These are phyloP conservation scores for Nematolebias whitei DNA, from an alignment of 2,113 vertebrate genomes.

Conservation along the genomic window DNA sequence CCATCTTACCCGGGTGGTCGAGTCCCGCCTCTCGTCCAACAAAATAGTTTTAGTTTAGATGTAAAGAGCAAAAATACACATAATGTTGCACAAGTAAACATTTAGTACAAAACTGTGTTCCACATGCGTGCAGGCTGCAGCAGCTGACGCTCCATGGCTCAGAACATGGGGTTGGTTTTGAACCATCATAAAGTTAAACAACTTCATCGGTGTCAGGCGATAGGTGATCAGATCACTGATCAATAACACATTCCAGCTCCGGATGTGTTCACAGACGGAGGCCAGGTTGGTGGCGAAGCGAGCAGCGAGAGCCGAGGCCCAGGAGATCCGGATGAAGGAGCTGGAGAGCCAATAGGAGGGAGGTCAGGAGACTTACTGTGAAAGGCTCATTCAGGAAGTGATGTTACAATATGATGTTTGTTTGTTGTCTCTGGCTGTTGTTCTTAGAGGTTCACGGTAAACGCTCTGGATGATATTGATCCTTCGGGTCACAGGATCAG, in stretches of 20 bases:
- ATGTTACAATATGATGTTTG: neutral
- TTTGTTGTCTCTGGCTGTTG: neutral
- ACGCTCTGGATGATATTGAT: neutral
- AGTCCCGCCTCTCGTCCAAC: too few species aligned
- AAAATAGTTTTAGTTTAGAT: too few species aligned
- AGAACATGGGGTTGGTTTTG: too few species aligned
- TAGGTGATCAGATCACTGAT: neutral
- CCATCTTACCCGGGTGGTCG: too few species aligned
- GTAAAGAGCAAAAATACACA: too few species aligned
- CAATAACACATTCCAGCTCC: too few species aligned
- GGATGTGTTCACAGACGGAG: slow-evolving; percentile 81
- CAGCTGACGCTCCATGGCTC: too few species aligned
- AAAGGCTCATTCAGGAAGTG: neutral
- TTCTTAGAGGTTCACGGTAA: neutral
- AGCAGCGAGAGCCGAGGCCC: slow-evolving; percentile 87
- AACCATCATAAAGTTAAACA: too few species aligned
- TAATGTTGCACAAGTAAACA: too few species aligned
- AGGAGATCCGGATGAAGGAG: slow-evolving; percentile 93
- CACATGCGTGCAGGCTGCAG: too few species aligned
- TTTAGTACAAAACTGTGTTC: too few species aligned
- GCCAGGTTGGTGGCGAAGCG: slow-evolving; percentile 88
- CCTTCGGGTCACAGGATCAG: neutral
- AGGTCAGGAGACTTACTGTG: slow-evolving; percentile 77
- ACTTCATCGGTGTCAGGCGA: too few species aligned
- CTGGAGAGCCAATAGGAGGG: slow-evolving; percentile 92